Evolutionary conservation across 1,140 invertebrate genomes (phyloP).

Genomic region (Kradibia gibbosae): DNA sequence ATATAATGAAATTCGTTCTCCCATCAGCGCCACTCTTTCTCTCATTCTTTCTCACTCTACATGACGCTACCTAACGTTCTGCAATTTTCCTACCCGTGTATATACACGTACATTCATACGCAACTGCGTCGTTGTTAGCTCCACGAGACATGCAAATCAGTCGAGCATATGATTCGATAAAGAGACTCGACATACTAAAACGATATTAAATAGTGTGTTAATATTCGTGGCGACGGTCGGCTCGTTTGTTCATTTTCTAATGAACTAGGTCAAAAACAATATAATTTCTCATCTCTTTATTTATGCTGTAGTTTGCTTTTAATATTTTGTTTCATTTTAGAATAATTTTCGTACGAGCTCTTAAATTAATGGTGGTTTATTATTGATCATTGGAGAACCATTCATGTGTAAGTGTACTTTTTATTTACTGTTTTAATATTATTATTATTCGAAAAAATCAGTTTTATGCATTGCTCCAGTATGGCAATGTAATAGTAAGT

Average conservation of each 20-base stretch:
- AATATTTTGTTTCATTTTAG: neutral
- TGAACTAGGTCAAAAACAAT: neutral
- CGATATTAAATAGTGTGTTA: slow-evolving; percentile 31
- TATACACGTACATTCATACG: neutral
- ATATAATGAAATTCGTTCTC: slow-evolving; percentile 35
- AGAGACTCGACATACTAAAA: slow-evolving; percentile 10
- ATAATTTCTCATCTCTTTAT: neutral
- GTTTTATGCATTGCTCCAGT: too few species aligned
- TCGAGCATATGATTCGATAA: slow-evolving; percentile 24
- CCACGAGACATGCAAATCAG: slow-evolving; percentile 9
- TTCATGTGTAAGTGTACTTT: neutral
- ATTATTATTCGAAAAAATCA: too few species aligned
- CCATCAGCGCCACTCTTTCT: neutral
- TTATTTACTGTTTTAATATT: too few species aligned
- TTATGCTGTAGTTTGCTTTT: neutral
- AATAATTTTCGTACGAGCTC: neutral
- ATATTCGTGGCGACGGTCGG: neutral
- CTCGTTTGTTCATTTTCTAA: slow-evolving; percentile 15
- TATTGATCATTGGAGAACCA: neutral
- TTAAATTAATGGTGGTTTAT: neutral
- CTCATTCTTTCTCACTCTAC: neutral
- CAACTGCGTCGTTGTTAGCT: neutral
- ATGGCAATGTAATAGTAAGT: too few species aligned
- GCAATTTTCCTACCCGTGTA: neutral
- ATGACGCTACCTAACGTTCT: neutral